Conservation (phyloP, 2,888 invertebrate species). For the Pycnomerus fuliginosus region DNA sequence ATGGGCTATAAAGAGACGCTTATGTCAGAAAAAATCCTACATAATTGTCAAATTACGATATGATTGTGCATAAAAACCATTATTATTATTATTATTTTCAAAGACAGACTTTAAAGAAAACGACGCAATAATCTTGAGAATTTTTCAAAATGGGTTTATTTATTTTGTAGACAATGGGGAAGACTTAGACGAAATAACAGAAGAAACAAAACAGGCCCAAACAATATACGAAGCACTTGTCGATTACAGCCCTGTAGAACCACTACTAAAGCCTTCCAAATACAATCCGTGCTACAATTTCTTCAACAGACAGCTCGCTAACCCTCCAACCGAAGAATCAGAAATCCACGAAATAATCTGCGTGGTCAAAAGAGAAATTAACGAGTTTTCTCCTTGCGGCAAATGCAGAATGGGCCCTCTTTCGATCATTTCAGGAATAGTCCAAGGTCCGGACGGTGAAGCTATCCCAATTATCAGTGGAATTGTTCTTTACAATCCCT, state of each 20-base stretch:
- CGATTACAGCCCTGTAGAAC: slow-evolving; percentile 15
- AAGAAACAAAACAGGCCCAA: slow-evolving; percentile 36
- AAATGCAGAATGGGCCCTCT: too few species aligned
- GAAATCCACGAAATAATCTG: not conserved
- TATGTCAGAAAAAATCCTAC: too few species aligned
- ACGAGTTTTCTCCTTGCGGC: too few species aligned
- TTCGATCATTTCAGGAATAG: too few species aligned
- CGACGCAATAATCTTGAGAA: too few species aligned
- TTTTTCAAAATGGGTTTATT: too few species aligned
- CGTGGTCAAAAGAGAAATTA: not conserved
- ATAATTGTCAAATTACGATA: too few species aligned
- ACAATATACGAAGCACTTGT: slow-evolving; percentile 28
- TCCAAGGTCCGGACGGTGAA: too few species aligned
- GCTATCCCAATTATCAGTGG: too few species aligned
- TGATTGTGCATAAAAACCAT: too few species aligned
- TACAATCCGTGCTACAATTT: slow-evolving; percentile 10
- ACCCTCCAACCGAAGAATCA: slow-evolving; percentile 9
- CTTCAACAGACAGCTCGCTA: not conserved
- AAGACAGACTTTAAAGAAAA: too few species aligned
- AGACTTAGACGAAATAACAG: slow-evolving; percentile 2
- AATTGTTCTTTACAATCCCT: not conserved
- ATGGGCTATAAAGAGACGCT: too few species aligned
- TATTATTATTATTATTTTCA: not conserved
- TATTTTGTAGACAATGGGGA: not conserved
- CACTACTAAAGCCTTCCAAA: slow-evolving; percentile 29